A percentile compares a stretch with the other conserved stretches of the same genome.
Evolutionary conservation across 2,888 invertebrate species (phyloP).

Genomic region (Patella caerulea): DNA sequence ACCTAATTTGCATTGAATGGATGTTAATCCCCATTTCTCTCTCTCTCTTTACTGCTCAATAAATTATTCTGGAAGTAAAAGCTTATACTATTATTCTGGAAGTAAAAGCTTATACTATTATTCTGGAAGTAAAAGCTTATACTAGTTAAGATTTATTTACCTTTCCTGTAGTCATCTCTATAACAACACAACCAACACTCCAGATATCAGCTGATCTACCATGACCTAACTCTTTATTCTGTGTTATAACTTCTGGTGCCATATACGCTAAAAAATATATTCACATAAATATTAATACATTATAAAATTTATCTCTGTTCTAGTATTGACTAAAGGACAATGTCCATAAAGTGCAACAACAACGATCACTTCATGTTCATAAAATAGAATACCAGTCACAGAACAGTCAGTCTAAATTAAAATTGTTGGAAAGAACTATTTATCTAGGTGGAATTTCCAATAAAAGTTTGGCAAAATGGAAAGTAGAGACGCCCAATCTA

Average conservation of each 20-base stretch:
- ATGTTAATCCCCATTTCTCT: too few species aligned
- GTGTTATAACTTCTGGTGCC: conserved; percentile 90
- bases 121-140: too few species aligned
- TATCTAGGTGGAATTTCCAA: too few species aligned
- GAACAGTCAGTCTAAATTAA: neutral
- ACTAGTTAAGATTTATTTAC: conserved; percentile 72
- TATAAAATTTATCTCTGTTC: neutral
- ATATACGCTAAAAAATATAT: conserved; percentile 82
- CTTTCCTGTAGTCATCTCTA: conserved; percentile 95
- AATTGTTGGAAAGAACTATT: neutral
- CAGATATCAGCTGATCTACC: conserved; percentile 95
- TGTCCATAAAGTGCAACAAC: neutral
- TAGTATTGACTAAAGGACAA: neutral
- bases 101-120: too few species aligned
- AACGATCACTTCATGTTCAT: neutral
- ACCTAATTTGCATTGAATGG: too few species aligned
- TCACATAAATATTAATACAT: neutral
- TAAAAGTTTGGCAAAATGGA: too few species aligned
- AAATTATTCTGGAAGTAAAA: too few species aligned
- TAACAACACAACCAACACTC: conserved; percentile 95
- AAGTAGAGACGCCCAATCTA: too few species aligned
- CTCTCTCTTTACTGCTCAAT: too few species aligned
- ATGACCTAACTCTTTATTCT: conserved; percentile 78
- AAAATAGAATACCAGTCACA: neutral
- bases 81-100: too few species aligned